These are phyloP conservation scores for Grammomys surdaster DNA, from an alignment of 2,113 vertebrate genomes.

Conservation along the genomic window DNA sequence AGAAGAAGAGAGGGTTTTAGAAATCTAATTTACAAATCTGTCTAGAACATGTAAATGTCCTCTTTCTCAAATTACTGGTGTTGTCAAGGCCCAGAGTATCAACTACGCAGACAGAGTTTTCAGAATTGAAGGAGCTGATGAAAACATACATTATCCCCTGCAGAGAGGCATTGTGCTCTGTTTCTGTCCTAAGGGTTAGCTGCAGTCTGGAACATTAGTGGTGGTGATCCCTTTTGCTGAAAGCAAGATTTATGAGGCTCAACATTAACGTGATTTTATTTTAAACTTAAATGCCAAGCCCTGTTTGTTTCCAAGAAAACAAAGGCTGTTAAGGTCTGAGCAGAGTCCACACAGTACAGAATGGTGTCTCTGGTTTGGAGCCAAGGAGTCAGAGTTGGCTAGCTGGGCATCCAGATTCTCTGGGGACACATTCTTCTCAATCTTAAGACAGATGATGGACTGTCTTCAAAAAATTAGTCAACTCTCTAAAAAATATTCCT, in stretches of 20 bases:
- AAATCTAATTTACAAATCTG: conserved; percentile 60
- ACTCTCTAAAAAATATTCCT: conserved; percentile 65
- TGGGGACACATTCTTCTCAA: background rate
- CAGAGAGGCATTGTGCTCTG: conserved; percentile 44
- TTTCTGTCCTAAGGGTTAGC: conserved; percentile 71
- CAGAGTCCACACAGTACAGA: background rate
- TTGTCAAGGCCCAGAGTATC: conserved; percentile 13
- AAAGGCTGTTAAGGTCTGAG: background rate
- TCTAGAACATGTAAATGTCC: conserved; percentile 52
- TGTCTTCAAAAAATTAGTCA: conserved; percentile 45
- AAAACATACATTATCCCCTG: conserved; percentile 10
- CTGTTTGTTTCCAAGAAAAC: conserved; percentile 48
- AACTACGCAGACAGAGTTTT: conserved; percentile 19
- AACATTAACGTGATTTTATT: conserved; percentile 71
- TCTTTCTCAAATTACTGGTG: background rate
- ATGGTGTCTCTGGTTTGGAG: conserved; percentile 52
- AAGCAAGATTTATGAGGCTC: conserved; percentile 72
- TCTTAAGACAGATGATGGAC: conserved; percentile 51
- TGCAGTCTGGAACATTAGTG: conserved; percentile 66
- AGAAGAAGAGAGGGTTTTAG: background rate
- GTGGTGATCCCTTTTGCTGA: conserved; percentile 52
- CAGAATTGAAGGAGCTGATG: conserved; percentile 33
- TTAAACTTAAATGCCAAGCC: conserved; percentile 68
- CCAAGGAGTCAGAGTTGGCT: background rate
- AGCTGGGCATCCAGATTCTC: background rate